Evolutionary conservation across 2,797 vertebrate genomes (phyloP).

Genomic region (Eleutherodactylus coqui): DNA sequence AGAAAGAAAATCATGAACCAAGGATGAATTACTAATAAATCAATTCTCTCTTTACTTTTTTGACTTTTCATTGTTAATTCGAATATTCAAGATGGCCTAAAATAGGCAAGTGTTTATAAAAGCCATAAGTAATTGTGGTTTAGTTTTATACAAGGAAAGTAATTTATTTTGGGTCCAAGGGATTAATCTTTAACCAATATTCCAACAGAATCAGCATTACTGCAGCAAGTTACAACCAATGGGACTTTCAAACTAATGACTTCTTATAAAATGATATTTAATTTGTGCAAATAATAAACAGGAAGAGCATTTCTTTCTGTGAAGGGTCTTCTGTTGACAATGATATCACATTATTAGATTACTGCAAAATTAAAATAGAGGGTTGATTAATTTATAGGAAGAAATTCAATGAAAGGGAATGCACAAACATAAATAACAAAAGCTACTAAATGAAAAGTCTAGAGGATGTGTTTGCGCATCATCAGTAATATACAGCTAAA

Average conservation of each 20-base stretch:
- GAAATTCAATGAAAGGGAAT: too few species aligned
- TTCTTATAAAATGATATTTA: not conserved
- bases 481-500: too few species aligned
- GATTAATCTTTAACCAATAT: not conserved
- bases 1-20: slow-evolving; percentile 13
- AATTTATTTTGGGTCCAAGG: not conserved
- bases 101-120: slow-evolving; percentile 4
- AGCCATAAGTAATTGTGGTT: slow-evolving; percentile 7
- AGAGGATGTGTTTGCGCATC: too few species aligned
- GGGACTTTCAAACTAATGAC: not conserved
- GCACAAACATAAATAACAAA: too few species aligned
- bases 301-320: not conserved
- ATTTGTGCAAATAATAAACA: not conserved
- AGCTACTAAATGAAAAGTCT: too few species aligned
- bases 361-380: not conserved
- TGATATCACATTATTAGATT: not conserved
- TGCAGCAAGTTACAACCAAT: not conserved
- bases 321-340: not conserved
- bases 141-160: not conserved
- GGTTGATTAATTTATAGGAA: not conserved
- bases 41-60: slow-evolving; percentile 30
- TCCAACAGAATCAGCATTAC: not conserved
- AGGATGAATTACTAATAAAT: slow-evolving; percentile 29
- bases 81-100: not conserved
- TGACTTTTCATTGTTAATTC: slow-evolving; percentile 30